Base-by-base conservation (phyloP, 1,140 invertebrate genomes). In the roundworm (Caenorhabditis elegans) region DNA sequence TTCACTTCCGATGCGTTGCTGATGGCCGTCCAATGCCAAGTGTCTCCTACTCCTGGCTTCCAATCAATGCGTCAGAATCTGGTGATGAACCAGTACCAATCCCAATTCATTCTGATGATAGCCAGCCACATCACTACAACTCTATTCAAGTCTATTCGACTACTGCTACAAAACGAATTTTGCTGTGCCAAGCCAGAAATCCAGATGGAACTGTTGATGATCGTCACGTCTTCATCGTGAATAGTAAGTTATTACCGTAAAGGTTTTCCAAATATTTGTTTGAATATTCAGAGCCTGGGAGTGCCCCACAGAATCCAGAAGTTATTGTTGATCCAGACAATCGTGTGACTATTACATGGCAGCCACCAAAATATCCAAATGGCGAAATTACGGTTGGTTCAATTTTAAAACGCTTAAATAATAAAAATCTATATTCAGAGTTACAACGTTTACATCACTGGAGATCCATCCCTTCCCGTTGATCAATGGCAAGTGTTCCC, bases 41-140 rank as follows among this genome's bases (percentile, higher is more conserved):
- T 76, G 84, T 90, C n/a, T 90, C 86, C 22, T 89, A 88, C 75
- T 86, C 85, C 11, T 89, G 88, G 88, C 82, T 89, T 36, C 86
- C 88, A 34, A 36, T 89, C 17, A 86, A 89, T 51, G 80, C 86
- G 31, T 70, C 47, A 13, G 86, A 89, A 55, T 85, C 84, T 75
- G 86, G 86, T 70, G 79, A 86, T 55, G 87, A 88, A 76, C 87
- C 87, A 17, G 82, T 88, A 48, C 82, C 88, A 39, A 86, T 88
- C 60, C 47, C 82, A 49, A 78, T 84, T 13, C 49, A 86, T 26
- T 19, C 84, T 13, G 76, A 83, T 53, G 28, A 82, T 13, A 78
- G 82, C 24, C 75, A 88, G 22, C 85, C 83, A 49, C 89, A 89
- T 51, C 81, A 79, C 5, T 89, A 87, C 76, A 76, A 79, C 8